phyloP scores from a whole-genome alignment of 2,888 invertebrate species.

The Cephus sareptanus region DNA sequence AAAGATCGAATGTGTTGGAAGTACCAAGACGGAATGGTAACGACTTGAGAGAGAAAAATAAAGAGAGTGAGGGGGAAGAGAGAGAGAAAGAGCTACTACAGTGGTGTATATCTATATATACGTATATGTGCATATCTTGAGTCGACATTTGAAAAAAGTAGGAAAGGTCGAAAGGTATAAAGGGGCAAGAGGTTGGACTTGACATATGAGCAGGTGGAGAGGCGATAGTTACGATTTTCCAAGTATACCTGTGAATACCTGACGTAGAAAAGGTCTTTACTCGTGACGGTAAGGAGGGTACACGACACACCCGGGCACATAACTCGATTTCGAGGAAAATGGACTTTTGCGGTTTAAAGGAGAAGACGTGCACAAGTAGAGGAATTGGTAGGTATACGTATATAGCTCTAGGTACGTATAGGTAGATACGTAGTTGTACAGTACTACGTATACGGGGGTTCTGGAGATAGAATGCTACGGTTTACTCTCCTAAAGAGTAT shows the following conservation, averaged over 20 bases:
- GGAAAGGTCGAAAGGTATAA: background rate
- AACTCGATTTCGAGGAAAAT: slow-evolving; percentile 18
- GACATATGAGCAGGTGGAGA: background rate
- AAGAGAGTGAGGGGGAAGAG: background rate
- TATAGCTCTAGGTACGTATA: background rate
- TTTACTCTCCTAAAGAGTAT: background rate
- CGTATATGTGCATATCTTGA: background rate
- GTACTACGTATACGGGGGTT: background rate
- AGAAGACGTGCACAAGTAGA: background rate
- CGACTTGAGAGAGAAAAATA: background rate
- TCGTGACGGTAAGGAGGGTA: background rate
- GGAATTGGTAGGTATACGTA: background rate
- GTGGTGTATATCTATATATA: background rate
- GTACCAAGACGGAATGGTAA: background rate
- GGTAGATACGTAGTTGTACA: background rate
- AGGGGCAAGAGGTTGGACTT: background rate
- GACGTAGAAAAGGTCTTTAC: background rate
- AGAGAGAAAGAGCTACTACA: slow-evolving; percentile 15
- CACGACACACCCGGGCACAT: slow-evolving; percentile 5
- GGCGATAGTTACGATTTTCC: background rate
- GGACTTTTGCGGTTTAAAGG: slow-evolving; percentile 19
- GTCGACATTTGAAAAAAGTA: background rate
- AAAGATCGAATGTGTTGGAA: background rate
- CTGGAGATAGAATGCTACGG: background rate
- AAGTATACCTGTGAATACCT: background rate